A percentile compares a stretch with the other conserved stretches of the same genome.
Evolutionary conservation across 2,113 vertebrate species (phyloP).

Genomic region (Nesogale talazaci): DNA sequence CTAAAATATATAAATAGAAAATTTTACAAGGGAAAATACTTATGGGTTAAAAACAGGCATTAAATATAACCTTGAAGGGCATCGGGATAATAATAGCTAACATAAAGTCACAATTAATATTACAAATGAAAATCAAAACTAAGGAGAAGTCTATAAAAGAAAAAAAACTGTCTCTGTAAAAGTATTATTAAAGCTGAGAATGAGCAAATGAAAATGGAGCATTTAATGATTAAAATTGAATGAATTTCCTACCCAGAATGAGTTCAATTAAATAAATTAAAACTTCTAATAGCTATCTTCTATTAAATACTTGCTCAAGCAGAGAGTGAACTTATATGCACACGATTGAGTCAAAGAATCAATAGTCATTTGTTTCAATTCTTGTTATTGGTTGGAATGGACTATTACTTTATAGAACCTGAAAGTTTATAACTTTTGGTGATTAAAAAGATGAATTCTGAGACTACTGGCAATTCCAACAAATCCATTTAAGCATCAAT

Average conservation of each 20-base stretch:
- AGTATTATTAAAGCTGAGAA: neutral
- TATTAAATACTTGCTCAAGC: neutral
- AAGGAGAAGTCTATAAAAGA: neutral
- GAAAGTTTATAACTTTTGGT: neutral
- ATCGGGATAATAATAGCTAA: neutral
- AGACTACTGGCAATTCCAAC: neutral
- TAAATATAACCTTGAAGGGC: neutral
- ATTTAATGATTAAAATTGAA: constrained; percentile 10
- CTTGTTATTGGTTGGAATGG: neutral
- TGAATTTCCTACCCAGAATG: neutral
- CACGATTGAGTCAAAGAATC: neutral
- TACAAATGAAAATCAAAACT: neutral
- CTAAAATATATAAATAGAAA: neutral
- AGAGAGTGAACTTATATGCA: neutral
- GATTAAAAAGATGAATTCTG: neutral
- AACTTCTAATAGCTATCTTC: neutral
- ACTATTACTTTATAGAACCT: neutral
- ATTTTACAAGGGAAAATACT: neutral
- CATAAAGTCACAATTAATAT: neutral
- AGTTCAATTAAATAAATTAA: constrained; percentile 29
- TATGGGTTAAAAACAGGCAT: neutral
- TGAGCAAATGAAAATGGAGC: neutral
- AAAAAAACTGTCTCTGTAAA: neutral
- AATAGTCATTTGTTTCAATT: neutral
- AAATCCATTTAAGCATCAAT: neutral